These are phyloP conservation scores for Turdus rufiventris DNA, from an alignment of 2,113 vertebrate species.

Conservation along the genomic window DNA sequence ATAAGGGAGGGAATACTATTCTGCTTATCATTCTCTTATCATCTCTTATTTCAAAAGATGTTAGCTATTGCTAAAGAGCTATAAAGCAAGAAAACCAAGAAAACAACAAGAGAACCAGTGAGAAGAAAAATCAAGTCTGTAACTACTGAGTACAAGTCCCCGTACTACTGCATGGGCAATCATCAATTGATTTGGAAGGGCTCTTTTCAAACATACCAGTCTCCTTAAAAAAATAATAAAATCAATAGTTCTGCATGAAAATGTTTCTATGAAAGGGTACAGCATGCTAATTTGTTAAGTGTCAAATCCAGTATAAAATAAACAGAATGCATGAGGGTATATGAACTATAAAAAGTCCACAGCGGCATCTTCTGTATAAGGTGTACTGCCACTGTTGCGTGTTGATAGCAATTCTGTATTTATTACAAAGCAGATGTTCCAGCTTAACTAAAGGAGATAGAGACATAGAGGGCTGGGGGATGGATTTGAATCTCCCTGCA, in stretches of 20 bases:
- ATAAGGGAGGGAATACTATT: background rate
- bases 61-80: background rate
- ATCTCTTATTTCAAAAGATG: background rate
- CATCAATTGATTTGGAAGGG: background rate
- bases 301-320: background rate
- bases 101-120: background rate
- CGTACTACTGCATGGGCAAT: background rate
- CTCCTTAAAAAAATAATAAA: background rate
- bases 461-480: background rate
- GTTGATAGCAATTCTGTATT: background rate
- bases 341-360: background rate
- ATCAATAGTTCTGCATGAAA: background rate
- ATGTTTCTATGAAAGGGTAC: background rate
- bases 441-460: background rate
- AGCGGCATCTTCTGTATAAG: background rate
- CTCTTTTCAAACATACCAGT: background rate
- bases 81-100: background rate
- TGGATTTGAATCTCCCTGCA: background rate
- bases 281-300: background rate
- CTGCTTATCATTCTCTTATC: background rate
- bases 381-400: background rate
- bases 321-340: background rate
- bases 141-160: background rate
- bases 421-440: background rate
- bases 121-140: background rate